Evolutionary conservation across 2,113 vertebrate genomes (phyloP).

Genomic region (Erpornis zantholeuca): DNA sequence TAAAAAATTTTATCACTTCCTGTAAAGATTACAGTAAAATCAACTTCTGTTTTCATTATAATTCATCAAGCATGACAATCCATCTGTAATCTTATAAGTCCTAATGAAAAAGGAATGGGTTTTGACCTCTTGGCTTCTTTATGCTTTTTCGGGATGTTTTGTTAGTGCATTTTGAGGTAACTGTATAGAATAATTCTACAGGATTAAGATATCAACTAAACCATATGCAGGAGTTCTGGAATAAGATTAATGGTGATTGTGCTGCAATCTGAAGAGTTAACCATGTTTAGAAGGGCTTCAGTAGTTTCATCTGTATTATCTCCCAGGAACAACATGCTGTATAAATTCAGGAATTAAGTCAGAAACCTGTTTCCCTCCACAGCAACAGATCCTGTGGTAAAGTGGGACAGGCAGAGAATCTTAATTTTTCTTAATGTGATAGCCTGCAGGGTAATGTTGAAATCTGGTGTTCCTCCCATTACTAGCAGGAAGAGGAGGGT

Average conservation of each 20-base stretch:
- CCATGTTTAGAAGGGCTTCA: neutral
- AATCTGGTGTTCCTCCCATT: neutral
- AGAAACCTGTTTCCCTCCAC: neutral
- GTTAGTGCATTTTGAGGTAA: neutral
- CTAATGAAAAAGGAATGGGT: neutral
- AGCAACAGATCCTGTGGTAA: neutral
- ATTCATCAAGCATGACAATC: neutral
- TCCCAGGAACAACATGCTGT: neutral
- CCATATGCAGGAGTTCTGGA: neutral
- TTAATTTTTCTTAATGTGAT: neutral
- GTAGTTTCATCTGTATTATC: neutral
- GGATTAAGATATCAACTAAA: neutral
- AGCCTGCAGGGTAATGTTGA: neutral
- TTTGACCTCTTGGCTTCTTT: neutral
- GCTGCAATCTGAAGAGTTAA: neutral
- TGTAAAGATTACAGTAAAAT: neutral
- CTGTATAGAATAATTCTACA: neutral
- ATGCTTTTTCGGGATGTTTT: neutral
- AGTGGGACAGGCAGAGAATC: neutral
- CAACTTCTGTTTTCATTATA: neutral
- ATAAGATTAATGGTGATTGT: neutral
- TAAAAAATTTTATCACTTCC: neutral
- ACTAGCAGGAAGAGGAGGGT: neutral
- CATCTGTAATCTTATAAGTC: neutral
- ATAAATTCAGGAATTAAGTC: neutral